Conservation (phyloP, 2,113 vertebrate genomes). For the Genyomyrus donnyi region DNA sequence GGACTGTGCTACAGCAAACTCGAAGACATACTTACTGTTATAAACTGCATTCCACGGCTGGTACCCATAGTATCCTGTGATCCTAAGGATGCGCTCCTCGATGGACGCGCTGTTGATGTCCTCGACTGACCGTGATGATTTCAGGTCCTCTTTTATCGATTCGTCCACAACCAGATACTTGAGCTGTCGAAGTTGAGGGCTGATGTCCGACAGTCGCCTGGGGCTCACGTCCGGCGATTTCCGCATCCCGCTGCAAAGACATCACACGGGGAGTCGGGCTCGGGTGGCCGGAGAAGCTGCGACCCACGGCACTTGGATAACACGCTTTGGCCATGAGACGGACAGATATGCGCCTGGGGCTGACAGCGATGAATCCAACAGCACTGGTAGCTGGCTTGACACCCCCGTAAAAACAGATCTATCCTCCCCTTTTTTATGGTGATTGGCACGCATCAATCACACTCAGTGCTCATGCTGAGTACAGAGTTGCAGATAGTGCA, state of each 20-base stretch:
- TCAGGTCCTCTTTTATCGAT: conserved; percentile 86
- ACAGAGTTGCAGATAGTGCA: conserved; percentile 51
- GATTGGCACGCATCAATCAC: not conserved
- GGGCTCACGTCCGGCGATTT: conserved; percentile 86
- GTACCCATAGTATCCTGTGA: conserved; percentile 93
- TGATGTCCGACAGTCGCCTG: conserved; percentile 90
- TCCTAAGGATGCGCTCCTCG: conserved; percentile 81
- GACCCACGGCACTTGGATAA: not conserved
- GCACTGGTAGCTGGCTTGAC: not conserved
- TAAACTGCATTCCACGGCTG: conserved; percentile 84
- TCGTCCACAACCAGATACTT: conserved; percentile 91
- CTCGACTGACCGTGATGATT: conserved; percentile 86
- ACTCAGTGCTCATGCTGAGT: not conserved
- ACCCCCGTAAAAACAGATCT: not conserved
- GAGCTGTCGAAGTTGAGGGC: conserved; percentile 90
- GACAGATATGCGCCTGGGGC: conserved; percentile 14
- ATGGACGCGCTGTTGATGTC: conserved; percentile 86
- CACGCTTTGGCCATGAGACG: not conserved
- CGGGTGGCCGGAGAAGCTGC: not conserved
- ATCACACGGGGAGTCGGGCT: conserved; percentile 29
- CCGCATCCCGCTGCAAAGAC: conserved; percentile 75
- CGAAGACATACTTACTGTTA: conserved; percentile 67
- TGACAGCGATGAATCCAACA: not conserved
- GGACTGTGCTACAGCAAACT: not conserved
- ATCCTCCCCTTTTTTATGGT: not conserved